Conservation (phyloP, 2,113 vertebrate genomes). For the Malurus cyaneus region DNA sequence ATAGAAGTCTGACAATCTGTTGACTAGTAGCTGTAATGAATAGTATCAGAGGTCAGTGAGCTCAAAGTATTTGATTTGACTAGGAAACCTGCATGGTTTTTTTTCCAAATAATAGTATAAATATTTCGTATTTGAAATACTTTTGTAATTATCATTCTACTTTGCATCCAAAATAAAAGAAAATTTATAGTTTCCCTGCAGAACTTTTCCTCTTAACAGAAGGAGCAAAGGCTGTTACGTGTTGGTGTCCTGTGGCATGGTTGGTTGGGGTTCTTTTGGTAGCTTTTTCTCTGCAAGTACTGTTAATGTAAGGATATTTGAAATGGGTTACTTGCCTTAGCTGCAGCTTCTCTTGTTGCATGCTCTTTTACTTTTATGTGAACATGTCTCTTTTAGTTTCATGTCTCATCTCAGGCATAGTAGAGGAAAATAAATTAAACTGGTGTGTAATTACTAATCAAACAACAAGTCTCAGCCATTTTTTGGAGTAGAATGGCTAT, state of each 20-base stretch:
- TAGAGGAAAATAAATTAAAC: neutral
- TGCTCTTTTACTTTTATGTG: neutral
- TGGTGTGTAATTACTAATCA: neutral
- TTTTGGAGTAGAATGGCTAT: neutral
- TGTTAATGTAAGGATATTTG: neutral
- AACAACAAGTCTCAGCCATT: neutral
- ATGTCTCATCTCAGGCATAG: neutral
- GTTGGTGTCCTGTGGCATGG: neutral
- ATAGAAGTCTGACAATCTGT: neutral
- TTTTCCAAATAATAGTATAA: neutral
- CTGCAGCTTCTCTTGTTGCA: neutral
- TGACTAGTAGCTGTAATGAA: neutral
- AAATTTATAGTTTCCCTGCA: neutral
- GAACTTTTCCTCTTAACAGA: neutral
- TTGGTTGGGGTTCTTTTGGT: neutral
- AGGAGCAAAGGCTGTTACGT: neutral
- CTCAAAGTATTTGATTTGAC: neutral
- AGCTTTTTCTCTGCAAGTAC: neutral
- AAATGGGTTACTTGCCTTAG: neutral
- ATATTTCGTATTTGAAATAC: neutral
- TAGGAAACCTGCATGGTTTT: neutral
- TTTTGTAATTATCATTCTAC: neutral
- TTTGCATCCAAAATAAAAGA: neutral
- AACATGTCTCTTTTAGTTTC: neutral
- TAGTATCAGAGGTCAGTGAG: neutral